Base-by-base conservation (phyloP, 2,888 invertebrate species). In the Chelonus formosanus region DNA sequence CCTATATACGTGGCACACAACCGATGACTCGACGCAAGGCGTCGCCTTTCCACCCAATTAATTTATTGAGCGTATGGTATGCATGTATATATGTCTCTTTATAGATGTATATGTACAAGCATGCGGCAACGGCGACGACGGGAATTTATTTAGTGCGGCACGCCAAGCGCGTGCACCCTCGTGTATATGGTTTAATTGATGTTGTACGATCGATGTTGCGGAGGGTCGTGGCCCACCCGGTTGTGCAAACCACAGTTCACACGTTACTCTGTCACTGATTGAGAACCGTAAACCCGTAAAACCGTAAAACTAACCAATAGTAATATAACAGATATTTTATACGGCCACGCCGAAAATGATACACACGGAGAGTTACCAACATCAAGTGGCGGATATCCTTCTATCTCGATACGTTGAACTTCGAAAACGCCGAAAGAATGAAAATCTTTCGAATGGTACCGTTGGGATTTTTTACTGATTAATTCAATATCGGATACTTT, bases 141-240 rank as follows among this genome's bases (percentile, higher is more conserved):
- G 64, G 65, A 73, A 73, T 73, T 73, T 73, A 73, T 73, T 70
- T 72, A 57, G 67, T 70, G 67, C 69, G 73, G 67, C 67, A 59
- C 63, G 67, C 67, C 71, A 68, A 65, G 68, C 71, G 65, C 62
- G 67, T 58, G n/a, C 35, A 32, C 63, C 44, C 40, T 35, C 58
- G 53, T 50, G 53, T 50, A 59, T 59, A 69, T 50, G 57, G 62
- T 67, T 67, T 55, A 69, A 67, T 70, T 69, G 65, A 65, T 65
- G 65, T 67, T 70, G 65, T 67, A 67, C 63, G 45, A 58, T 65
- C 67, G 34, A 63, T 62, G 65, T 63, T 54, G 63, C 60, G 65
- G 60, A 67, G 70, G 69, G 67, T 69, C 40, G 69, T 59, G 56
- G 61, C 63, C 66, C 64, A 53, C 60, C 45, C 57, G 62, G 57